Percentiles rank a stretch among this genome's conserved stretches.
These are phyloP conservation scores for Aphelenchoides avenae DNA, from an alignment of 1,140 invertebrate species.

Conservation along the genomic window DNA sequence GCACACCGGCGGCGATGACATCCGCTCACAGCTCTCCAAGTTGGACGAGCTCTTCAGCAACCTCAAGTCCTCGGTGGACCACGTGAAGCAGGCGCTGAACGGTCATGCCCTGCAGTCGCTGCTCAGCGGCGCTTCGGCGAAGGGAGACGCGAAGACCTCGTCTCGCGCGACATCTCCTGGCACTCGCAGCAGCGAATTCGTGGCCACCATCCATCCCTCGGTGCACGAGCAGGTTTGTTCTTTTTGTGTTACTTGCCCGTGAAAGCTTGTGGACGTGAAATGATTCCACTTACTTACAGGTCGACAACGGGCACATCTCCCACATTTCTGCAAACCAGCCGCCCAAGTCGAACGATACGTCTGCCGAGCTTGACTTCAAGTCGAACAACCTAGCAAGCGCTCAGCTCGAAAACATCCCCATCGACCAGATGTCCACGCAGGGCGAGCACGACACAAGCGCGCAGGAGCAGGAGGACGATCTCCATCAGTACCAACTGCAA, in stretches of 20 bases:
- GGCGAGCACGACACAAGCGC: not conserved
- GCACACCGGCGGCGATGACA: not conserved
- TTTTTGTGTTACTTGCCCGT: not conserved
- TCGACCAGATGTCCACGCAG: constrained; percentile 1
- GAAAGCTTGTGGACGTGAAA: not conserved
- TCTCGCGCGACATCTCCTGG: too few species aligned
- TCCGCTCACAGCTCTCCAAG: too few species aligned
- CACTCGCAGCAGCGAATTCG: constrained; percentile 12
- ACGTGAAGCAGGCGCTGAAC: not conserved
- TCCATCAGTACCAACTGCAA: not conserved
- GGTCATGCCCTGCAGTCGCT: not conserved
- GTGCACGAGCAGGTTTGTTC: constrained; percentile 28
- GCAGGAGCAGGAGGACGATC: too few species aligned
- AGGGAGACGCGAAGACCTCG: constrained; percentile 6
- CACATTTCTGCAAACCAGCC: too few species aligned
- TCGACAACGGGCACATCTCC: not conserved
- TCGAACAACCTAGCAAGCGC: too few species aligned
- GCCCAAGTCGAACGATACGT: too few species aligned
- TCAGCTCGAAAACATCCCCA: not conserved
- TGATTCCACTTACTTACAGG: not conserved
- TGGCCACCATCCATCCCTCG: constrained; percentile 37
- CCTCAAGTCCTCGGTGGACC: constrained; percentile 1
- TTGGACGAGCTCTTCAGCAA: constrained; percentile 14
- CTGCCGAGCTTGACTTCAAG: too few species aligned
- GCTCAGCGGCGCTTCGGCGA: constrained; percentile 6